Base-by-base conservation (phyloP, 2,797 vertebrate species). In the Steatocranus sp. region DNA sequence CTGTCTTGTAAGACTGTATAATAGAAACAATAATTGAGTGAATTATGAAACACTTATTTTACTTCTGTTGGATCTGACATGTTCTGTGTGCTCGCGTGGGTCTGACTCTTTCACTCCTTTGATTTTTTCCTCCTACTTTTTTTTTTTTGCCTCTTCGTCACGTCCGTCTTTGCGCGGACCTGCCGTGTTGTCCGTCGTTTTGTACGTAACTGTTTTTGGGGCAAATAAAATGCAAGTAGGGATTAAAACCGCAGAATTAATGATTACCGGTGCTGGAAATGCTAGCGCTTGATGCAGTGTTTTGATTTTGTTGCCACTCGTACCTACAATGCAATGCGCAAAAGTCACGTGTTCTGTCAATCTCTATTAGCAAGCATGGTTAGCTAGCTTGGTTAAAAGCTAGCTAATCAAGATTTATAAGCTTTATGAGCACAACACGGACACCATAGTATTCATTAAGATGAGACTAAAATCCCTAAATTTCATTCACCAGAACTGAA, bases 181-280 rank as follows among this genome's bases (percentile, higher is more conserved):
- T 3, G 51, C 23, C 4, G 1, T 5, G 23, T 27, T 54, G 12
- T 27, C 23, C 0, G 3, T 8, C 1, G 51, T 15, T 27, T 54
- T 53, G 23, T 27, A 27, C 51, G 27, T 15, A 8, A 54, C 0
- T 54, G 7, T 0, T 27, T 27, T 27, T 27, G 51, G 51, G 51
- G 2, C 51, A 54, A 54, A 54, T 54, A 27, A 54, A 27, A 27
- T 54, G 23, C 1, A 54, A 27, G 23, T 8, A 27, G 7, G 23
- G 51, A 54, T 54, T 54, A 54, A 15, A 54, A 54, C 12, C 0
- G 2, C 51, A 54, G 23, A 54, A 54, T 27, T 5, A 27, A 54
- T 54, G 51, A 27, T 54, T 15, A 27, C 51, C 4, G 0, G 51
- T 54, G 23, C 1, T 27, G 23, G 51, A 54, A 54, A 54, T 27